Evolutionary conservation across 2,888 invertebrate species (phyloP).

Genomic region (Pegoplata infirma): DNA sequence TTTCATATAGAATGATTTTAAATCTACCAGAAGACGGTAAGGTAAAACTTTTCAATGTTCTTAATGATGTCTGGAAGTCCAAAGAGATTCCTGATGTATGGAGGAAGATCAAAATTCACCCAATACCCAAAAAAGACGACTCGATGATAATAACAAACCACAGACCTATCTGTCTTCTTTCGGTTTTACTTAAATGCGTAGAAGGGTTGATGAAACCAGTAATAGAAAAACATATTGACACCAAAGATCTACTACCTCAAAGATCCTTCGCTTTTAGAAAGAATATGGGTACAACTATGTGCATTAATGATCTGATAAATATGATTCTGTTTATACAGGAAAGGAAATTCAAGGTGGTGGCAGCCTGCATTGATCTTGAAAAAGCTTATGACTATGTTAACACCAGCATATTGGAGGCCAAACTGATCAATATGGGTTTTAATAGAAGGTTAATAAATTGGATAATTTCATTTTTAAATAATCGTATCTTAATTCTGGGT

Average conservation of each 20-base stretch:
- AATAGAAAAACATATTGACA: constrained; percentile 1
- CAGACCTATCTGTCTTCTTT: constrained; percentile 24
- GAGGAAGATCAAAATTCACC: constrained; percentile 5
- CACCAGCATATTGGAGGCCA: neutral
- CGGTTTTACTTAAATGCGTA: constrained; percentile 9
- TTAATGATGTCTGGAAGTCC: neutral
- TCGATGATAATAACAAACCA: too few species aligned
- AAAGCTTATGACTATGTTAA: too few species aligned
- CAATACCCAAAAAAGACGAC: constrained; percentile 13
- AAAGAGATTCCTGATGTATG: constrained; percentile 2
- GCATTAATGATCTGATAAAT: constrained; percentile 35
- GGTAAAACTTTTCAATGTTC: neutral
- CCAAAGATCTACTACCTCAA: constrained; percentile 1
- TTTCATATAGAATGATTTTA: constrained; percentile 13
- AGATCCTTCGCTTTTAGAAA: constrained; percentile 33
- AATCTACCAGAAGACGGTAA: neutral
- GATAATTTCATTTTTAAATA: neutral
- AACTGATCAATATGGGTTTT: neutral
- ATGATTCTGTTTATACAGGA: neutral
- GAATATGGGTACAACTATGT: neutral
- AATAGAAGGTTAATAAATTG: too few species aligned
- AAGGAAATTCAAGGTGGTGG: neutral
- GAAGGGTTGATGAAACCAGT: constrained; percentile 13
- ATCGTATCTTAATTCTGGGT: neutral
- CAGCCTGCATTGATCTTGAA: too few species aligned